Base-by-base conservation (phyloP, 2,797 vertebrate genomes). In the Pipistrellus pygmaeus region DNA sequence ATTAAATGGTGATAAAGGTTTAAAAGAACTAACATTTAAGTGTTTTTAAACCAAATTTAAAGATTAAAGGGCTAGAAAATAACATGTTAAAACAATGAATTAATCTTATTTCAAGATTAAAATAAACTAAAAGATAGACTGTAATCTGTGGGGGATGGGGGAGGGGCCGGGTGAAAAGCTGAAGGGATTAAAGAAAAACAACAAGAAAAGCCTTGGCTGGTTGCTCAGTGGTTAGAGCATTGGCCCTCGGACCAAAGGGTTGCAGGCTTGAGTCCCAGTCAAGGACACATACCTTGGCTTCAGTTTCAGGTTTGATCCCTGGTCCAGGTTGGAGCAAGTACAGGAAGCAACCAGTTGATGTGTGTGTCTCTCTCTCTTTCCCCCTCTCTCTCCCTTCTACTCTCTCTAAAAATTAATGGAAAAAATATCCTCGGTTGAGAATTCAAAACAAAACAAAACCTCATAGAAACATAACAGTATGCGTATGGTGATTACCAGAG, bases 1-100 rank as follows among this genome's bases (percentile, higher is more conserved):
- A 62, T 46, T n/a, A 44, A 82, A 66, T 86, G 25, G 13, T 41
- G 17, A 11, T 17, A 73, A 88, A 82, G 30, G 5, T 71, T 78
- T 48, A 60, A 93, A 96, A 94, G 51, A 83, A 46, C 46, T 78
- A 72, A 14, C 32, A 76, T 69, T 80, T 76, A 75, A 17, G 44
- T 30, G 6, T 46, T 68, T 91, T 80, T 48, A 82, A 92, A 66
- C 44, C 92, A 85, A 86, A 69, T 53, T 35, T 86, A 82, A 94
- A 89, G 41, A 62, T 93, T 77, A 91, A 77, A 90, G 27, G 41
- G 12, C 38, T 62, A 71, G 44, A 85, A 85, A 86, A 51, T 38
- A 90, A 66, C 44, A 48, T 48, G 46, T 14, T 48, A 48, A 48
- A 48, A 48, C 46, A 51, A 66, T n/a, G 38, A 77, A 84, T 57